phyloP scores from a whole-genome alignment of 2,797 vertebrate genomes.

The Petrocephalus schoutedeni region DNA sequence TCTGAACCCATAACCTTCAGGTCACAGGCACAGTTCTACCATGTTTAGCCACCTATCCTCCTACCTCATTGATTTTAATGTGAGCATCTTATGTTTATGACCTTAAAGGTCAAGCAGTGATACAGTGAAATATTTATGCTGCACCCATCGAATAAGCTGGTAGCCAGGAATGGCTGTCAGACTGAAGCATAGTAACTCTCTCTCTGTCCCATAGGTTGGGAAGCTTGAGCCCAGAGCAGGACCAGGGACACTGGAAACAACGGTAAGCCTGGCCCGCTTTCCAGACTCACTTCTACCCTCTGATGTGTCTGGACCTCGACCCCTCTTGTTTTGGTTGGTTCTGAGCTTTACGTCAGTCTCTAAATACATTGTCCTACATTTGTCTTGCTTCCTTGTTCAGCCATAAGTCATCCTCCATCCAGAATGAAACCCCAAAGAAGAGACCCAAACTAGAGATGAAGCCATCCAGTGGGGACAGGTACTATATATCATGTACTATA shows the following conservation, averaged over 20 bases:
- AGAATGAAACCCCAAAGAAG: conserved; percentile 99
- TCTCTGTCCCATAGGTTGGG: conserved; percentile 71
- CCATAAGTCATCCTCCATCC: conserved; percentile 98
- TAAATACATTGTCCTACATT: neutral
- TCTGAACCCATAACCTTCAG: neutral
- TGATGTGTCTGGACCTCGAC: neutral
- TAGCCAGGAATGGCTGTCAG: neutral
- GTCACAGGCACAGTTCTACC: neutral
- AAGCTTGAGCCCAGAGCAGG: conserved; percentile 93
- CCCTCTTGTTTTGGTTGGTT: neutral
- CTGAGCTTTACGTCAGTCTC: neutral
- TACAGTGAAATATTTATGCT: neutral
- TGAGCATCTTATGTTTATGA: neutral
- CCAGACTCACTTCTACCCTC: neutral
- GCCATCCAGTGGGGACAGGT: conserved; percentile 99
- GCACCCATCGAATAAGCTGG: neutral
- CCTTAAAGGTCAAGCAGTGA: neutral
- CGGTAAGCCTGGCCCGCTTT: conserved; percentile 64
- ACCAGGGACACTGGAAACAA: conserved; percentile 97
- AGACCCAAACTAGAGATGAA: conserved; percentile 99
- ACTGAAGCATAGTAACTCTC: neutral
- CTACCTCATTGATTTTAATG: neutral
- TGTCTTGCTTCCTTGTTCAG: conserved; percentile 60
- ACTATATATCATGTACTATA: neutral
- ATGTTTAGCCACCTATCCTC: neutral